phyloP scores from a whole-genome alignment of 2,888 invertebrate genomes.

The Cinara cedri region DNA sequence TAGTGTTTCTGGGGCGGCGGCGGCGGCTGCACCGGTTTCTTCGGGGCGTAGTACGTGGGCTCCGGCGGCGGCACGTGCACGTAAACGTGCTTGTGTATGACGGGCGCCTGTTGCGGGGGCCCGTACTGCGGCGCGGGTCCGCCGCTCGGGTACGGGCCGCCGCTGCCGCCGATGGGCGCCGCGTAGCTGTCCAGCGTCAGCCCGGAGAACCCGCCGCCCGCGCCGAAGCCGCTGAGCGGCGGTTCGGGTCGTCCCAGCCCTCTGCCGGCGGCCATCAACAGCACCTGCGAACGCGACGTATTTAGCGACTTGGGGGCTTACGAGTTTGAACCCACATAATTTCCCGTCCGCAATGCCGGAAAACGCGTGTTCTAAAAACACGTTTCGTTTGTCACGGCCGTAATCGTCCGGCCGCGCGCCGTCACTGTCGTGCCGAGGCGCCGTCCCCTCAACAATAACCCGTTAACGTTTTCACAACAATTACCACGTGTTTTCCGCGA shows the following conservation, averaged over 20 bases:
- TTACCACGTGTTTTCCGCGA: no score
- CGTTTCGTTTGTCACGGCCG: no score
- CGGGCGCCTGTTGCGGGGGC: conserved; percentile 75
- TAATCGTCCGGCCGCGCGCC: no score
- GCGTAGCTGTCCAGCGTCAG: conserved; percentile 66
- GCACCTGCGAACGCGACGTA: conserved; percentile 59
- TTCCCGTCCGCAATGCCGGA: no score
- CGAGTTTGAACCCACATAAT: no score
- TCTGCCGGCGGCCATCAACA: conserved; percentile 61
- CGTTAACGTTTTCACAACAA: no score
- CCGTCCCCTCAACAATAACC: no score
- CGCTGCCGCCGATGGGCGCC: conserved; percentile 63
- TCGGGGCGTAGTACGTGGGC: conserved; percentile 73
- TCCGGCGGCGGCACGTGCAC: conserved; percentile 90
- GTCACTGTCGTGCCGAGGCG: no score
- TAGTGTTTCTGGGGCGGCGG: conserved; percentile 78
- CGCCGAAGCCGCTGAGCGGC: conserved; percentile 57
- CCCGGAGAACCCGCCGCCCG: conserved; percentile 63
- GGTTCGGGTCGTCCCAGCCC: conserved; percentile 61
- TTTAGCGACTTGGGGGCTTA: no score
- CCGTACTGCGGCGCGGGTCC: conserved; percentile 74
- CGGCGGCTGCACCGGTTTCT: conserved; percentile 66
- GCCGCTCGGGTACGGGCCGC: conserved; percentile 63
- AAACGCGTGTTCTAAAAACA: no score
- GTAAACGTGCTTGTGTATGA: conserved; percentile 88